phyloP scores from a whole-genome alignment of 2,888 invertebrate species.

The Leptinotarsa juncta region DNA sequence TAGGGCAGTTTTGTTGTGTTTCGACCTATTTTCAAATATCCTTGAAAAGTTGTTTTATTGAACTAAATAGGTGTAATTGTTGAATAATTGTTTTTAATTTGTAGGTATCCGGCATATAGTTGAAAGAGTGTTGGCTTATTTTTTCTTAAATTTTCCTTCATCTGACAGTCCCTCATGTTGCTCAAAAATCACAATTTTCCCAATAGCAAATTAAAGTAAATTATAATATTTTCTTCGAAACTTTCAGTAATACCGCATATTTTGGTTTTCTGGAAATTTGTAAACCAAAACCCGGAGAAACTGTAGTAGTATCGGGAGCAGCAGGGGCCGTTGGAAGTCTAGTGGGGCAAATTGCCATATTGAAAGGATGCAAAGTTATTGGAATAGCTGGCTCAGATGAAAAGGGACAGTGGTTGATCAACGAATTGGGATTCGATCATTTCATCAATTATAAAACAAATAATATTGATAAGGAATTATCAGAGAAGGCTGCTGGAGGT shows the following conservation, averaged over 20 bases:
- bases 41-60: too few relatives aligned
- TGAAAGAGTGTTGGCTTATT: too few relatives aligned
- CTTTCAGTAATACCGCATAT: slow-evolving; percentile 76
- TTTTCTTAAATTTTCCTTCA: too few relatives aligned
- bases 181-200: too few relatives aligned
- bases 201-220: too few relatives aligned
- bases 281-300: slow-evolving; percentile 77
- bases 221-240: not conserved
- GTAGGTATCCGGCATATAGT: too few relatives aligned
- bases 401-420: slow-evolving; percentile 75
- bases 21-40: too few relatives aligned
- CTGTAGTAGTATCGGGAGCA: slow-evolving; percentile 79
- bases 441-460: slow-evolving; percentile 79
- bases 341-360: slow-evolving; percentile 84
- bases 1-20: too few relatives aligned
- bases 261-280: slow-evolving; percentile 81
- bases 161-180: too few relatives aligned
- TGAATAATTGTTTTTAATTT: too few relatives aligned
- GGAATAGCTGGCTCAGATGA: slow-evolving; percentile 79
- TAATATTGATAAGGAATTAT: slow-evolving; percentile 68
- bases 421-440: slow-evolving; percentile 75
- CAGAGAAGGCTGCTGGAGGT: slow-evolving; percentile 74
- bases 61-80: too few relatives aligned
- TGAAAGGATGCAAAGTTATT: slow-evolving; percentile 76
- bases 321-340: slow-evolving; percentile 85